These are phyloP conservation scores for Fulmarus glacialis DNA, from an alignment of 2,113 vertebrate genomes.

Conservation along the genomic window DNA sequence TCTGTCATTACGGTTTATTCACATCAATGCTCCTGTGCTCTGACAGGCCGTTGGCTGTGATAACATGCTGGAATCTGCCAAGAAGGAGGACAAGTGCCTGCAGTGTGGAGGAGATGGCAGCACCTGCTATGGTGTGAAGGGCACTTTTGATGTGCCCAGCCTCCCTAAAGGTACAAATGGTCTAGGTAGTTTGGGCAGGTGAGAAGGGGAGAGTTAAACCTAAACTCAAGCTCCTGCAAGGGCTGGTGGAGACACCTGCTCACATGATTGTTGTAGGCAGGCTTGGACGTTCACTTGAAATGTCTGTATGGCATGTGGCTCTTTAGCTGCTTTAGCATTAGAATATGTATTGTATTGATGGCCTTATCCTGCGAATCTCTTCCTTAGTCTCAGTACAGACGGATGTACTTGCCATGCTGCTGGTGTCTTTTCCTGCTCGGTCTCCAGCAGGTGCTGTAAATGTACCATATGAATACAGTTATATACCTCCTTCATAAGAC, in stretches of 20 bases:
- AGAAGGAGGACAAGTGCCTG: constrained; percentile 92
- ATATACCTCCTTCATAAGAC: not conserved
- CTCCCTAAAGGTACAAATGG: constrained; percentile 83
- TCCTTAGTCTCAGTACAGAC: not conserved
- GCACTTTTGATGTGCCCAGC: constrained; percentile 77
- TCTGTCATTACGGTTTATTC: not conserved
- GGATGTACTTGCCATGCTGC: not conserved
- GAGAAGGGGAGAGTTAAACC: not conserved
- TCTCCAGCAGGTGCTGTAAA: not conserved
- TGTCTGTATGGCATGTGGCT: not conserved
- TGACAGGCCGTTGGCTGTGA: constrained; percentile 91
- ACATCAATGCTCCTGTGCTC: not conserved
- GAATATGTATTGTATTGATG: not conserved
- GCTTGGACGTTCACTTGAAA: not conserved
- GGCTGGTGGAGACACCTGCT: not conserved
- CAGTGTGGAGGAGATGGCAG: constrained; percentile 89
- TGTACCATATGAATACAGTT: not conserved
- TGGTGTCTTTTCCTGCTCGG: not conserved
- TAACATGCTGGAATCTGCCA: constrained; percentile 85
- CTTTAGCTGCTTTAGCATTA: not conserved
- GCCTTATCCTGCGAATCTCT: not conserved
- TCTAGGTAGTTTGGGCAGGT: not conserved
- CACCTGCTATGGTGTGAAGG: constrained; percentile 83
- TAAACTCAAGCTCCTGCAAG: not conserved
- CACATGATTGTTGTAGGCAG: not conserved